A percentile compares a stretch with the other conserved stretches of the same genome.
Evolutionary conservation across 1,140 invertebrate genomes (phyloP).

Genomic region (Mactra quadrangularis): DNA sequence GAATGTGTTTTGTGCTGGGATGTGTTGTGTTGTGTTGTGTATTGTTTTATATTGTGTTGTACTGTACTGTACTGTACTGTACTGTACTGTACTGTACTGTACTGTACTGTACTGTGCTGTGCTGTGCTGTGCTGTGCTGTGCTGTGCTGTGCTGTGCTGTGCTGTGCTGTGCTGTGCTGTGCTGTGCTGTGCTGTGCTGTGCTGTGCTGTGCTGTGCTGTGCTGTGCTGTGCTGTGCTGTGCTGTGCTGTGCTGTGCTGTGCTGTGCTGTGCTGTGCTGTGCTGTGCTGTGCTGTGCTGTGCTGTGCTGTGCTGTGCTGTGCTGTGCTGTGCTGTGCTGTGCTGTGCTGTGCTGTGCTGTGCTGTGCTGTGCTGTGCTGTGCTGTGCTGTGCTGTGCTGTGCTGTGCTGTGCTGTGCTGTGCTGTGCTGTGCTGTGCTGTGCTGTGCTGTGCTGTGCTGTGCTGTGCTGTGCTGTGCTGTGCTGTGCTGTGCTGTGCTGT

Average conservation of each 20-base stretch:
- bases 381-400: constrained; percentile 46
- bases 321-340: constrained; percentile 53
- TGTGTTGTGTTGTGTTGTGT: neutral
- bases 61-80: constrained; percentile 62
- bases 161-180: constrained; percentile 31
- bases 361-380: constrained; percentile 45
- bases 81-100: constrained; percentile 50
- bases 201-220: constrained; percentile 21
- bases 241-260: constrained; percentile 50
- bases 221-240: constrained; percentile 44
- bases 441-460: constrained; percentile 63
- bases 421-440: constrained; percentile 59
- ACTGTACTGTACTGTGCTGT: constrained; percentile 62
- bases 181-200: constrained; percentile 36
- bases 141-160: constrained; percentile 52
- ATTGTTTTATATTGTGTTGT: neutral
- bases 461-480: constrained; percentile 63
- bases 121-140: constrained; percentile 29
- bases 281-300: constrained; percentile 49
- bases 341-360: constrained; percentile 51
- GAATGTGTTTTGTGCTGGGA: neutral
- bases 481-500: constrained; percentile 44
- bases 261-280: constrained; percentile 55
- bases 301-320: constrained; percentile 54
- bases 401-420: constrained; percentile 55